phyloP scores from a whole-genome alignment of 1,140 invertebrate genomes.

The Camponotus pennsylvanicus region DNA sequence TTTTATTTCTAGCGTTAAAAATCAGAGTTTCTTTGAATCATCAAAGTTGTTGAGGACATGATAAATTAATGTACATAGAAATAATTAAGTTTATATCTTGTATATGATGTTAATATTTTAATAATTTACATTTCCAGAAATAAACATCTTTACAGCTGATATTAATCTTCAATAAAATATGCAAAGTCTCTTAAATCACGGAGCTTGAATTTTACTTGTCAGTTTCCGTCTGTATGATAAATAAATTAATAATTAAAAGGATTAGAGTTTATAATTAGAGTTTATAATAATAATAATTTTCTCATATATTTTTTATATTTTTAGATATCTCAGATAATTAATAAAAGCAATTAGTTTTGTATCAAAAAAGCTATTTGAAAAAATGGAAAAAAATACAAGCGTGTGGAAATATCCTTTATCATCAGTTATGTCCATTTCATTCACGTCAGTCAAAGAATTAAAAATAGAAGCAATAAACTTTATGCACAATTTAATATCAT shows the following conservation, averaged over 20 bases:
- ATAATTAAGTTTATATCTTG: background rate
- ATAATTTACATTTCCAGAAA: background rate
- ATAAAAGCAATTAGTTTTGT: background rate
- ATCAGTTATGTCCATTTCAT: background rate
- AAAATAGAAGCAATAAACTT: background rate
- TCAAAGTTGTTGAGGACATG: conserved; percentile 3
- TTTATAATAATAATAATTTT: background rate
- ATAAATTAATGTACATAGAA: conserved; percentile 12
- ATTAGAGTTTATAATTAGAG: background rate
- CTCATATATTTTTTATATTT: background rate
- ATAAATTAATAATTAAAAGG: conserved; percentile 4
- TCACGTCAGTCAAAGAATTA: background rate
- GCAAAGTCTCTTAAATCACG: background rate
- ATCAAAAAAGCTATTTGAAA: background rate
- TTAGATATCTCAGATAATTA: background rate
- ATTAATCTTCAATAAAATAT: background rate
- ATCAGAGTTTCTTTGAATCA: background rate
- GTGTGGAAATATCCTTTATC: background rate
- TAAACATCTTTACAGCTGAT: conserved; percentile 1
- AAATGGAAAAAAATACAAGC: background rate
- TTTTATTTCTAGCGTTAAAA: background rate
- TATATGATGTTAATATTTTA: background rate
- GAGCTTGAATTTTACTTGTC: background rate
- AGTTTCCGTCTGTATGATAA: background rate
- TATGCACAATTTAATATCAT: background rate